Evolutionary conservation across 1,140 invertebrate genomes (phyloP).

Genomic region (Octopus sinensis): DNA sequence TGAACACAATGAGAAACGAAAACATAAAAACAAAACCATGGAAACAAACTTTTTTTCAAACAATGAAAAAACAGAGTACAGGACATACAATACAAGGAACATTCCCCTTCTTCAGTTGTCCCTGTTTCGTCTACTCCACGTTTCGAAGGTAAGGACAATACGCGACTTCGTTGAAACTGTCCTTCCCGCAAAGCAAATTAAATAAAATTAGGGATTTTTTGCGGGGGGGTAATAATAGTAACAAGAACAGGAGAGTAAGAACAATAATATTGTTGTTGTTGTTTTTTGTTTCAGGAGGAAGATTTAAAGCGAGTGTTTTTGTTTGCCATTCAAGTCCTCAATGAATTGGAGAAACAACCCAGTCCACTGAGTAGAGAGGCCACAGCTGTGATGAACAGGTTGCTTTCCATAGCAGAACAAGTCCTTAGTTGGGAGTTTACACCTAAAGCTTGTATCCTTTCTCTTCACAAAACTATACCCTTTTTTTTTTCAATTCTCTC

Average conservation of each 20-base stretch:
- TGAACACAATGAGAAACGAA: no score
- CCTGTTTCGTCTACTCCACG: no score
- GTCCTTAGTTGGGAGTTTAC: constrained; percentile 75
- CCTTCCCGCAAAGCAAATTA: no score
- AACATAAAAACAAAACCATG: no score
- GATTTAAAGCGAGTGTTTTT: constrained; percentile 79
- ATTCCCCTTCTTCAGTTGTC: no score
- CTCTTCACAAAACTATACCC: not conserved
- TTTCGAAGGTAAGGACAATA: no score
- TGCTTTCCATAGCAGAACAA: constrained; percentile 72
- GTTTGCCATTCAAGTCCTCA: constrained; percentile 64
- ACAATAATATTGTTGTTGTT: not conserved
- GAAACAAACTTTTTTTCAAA: no score
- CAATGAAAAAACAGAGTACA: no score
- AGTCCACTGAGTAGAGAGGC: constrained; percentile 60
- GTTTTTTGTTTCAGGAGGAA: constrained; percentile 56
- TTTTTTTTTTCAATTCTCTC: no score
- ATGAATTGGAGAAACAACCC: constrained; percentile 63
- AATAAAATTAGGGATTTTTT: no score
- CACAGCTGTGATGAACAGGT: constrained; percentile 60
- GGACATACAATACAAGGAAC: no score
- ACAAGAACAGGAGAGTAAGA: not conserved
- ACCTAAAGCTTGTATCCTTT: constrained; percentile 66
- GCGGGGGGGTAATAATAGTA: not conserved
- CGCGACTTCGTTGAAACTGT: no score